phyloP scores from a whole-genome alignment of 1,140 invertebrate species.

The Drosophila subpulchrella region DNA sequence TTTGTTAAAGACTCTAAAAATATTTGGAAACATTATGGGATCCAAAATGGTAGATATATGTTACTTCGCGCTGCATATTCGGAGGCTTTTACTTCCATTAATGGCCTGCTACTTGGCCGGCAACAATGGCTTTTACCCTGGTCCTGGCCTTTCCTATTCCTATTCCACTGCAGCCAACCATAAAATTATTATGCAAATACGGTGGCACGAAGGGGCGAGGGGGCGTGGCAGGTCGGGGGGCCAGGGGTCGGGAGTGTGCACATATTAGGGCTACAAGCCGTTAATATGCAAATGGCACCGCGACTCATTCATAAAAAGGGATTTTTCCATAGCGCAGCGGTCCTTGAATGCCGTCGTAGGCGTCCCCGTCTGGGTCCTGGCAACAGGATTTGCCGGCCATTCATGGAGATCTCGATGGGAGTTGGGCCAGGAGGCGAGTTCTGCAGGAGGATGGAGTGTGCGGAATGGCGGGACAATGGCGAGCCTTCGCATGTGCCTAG shows the following conservation, averaged over 20 bases:
- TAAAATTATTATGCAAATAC: conserved; percentile 80
- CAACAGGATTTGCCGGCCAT: conserved; percentile 52
- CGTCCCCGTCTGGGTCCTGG: conserved; percentile 32
- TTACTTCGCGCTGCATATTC: not conserved
- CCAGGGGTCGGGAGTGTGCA: conserved; percentile 44
- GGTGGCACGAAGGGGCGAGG: not conserved
- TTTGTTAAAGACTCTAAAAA: not conserved
- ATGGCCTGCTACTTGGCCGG: conserved; percentile 56
- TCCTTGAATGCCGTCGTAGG: conserved; percentile 27
- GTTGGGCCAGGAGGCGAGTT: conserved; percentile 1
- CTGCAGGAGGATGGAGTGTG: not conserved
- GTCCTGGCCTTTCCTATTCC: conserved; percentile 46
- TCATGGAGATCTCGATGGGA: conserved; percentile 31
- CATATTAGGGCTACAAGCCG: conserved; percentile 76
- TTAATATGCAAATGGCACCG: conserved; percentile 74
- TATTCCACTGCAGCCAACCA: conserved; percentile 74
- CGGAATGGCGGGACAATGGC: conserved; percentile 36
- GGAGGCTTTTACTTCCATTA: conserved; percentile 43
- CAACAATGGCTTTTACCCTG: conserved; percentile 57
- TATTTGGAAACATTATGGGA: not conserved
- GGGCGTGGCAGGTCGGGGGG: conserved; percentile 5
- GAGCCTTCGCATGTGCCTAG: conserved; percentile 42
- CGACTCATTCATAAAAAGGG: conserved; percentile 54
- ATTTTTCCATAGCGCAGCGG: conserved; percentile 33
- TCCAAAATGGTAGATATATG: not conserved